Percentiles rank a stretch among this genome's conserved stretches.
These are phyloP conservation scores for Clarias pachynema DNA, from an alignment of 2,797 vertebrate genomes.

Conservation along the genomic window DNA sequence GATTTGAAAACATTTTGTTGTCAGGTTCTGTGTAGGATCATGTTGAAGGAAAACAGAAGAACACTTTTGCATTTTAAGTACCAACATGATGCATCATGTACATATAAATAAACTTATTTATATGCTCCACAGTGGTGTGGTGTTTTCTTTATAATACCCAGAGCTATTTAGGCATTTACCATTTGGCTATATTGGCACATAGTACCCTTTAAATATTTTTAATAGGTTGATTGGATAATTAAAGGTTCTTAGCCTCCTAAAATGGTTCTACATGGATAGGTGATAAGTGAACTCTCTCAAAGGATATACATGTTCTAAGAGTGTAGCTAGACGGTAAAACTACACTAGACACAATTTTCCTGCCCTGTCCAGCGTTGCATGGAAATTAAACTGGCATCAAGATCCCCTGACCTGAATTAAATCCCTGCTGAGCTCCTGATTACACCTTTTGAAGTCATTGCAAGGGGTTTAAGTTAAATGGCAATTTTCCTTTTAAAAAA, in stretches of 20 bases:
- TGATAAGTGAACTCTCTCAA: neutral
- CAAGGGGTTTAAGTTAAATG: slow-evolving; percentile 47
- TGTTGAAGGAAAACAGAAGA: neutral
- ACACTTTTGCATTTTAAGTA: neutral
- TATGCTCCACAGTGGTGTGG: neutral
- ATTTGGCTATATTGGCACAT: neutral
- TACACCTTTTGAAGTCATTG: slow-evolving; percentile 54
- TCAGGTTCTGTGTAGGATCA: neutral
- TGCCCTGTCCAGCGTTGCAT: slow-evolving; percentile 45
- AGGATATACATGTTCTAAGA: neutral
- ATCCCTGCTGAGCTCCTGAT: slow-evolving; percentile 57
- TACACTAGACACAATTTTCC: slow-evolving; percentile 23
- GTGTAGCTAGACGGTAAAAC: no score
- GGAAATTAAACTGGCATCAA: slow-evolving; percentile 53
- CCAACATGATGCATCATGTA: neutral
- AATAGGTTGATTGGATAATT: neutral
- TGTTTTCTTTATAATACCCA: neutral
- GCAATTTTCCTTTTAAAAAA: slow-evolving; percentile 43
- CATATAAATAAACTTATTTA: no score
- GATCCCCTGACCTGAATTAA: slow-evolving; percentile 57
- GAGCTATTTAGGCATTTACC: neutral
- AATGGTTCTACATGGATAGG: neutral
- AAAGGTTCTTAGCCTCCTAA: neutral
- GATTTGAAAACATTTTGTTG: neutral
- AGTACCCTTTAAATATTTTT: neutral